Evolutionary conservation across 2,113 vertebrate genomes (phyloP).

Genomic region (human (Homo sapiens)): DNA sequence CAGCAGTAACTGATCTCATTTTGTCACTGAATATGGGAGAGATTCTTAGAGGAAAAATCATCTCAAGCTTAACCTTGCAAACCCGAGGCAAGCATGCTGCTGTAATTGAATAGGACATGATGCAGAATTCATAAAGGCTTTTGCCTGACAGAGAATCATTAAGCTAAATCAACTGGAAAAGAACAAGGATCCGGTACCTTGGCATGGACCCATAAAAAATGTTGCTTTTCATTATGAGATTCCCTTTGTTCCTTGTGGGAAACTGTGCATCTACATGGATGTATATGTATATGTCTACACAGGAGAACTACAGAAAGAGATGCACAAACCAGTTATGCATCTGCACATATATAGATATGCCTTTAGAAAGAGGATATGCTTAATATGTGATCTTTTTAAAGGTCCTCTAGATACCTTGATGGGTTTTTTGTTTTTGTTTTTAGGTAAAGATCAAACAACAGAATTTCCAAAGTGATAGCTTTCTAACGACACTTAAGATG

Average conservation of each 20-base stretch:
- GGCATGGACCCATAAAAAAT: constrained; percentile 57
- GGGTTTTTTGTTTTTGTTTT: neutral
- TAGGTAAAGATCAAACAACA: constrained; percentile 20
- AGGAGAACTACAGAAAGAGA: neutral
- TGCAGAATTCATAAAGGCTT: constrained; percentile 53
- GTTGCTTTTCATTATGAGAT: constrained; percentile 68
- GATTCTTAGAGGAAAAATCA: neutral
- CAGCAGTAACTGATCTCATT: constrained; percentile 8
- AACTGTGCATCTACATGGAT: constrained; percentile 2
- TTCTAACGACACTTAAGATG: constrained; percentile 30
- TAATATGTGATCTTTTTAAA: constrained; percentile 20
- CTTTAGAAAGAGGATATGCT: neutral
- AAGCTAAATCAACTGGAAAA: constrained; percentile 72
- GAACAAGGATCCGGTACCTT: constrained; percentile 54
- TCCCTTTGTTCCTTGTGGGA: constrained; percentile 68
- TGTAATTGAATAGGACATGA: constrained; percentile 8
- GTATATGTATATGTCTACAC: constrained; percentile 21
- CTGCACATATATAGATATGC: rapidly evolving
- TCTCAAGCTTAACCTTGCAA: constrained; percentile 25
- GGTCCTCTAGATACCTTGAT: neutral
- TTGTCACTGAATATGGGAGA: neutral
- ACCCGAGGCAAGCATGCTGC: neutral
- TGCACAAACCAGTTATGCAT: neutral
- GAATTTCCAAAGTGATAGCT: constrained; percentile 44
- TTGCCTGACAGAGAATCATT: constrained; percentile 64